Base-by-base conservation (phyloP, 2,113 vertebrate genomes). In the Laticauda colubrina region DNA sequence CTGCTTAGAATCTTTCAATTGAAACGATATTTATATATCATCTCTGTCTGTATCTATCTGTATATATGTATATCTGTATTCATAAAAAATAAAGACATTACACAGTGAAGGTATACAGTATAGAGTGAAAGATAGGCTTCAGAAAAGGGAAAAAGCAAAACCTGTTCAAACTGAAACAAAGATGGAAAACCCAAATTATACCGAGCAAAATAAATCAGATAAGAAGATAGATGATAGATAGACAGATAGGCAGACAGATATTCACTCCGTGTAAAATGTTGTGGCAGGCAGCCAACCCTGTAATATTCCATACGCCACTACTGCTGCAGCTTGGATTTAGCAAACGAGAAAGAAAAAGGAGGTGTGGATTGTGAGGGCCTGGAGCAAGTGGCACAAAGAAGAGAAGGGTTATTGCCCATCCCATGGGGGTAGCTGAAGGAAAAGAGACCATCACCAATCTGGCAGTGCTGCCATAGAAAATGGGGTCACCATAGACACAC, bases 241-340 rank as follows among this genome's bases (percentile, higher is more conserved):
- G 59, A 21, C 45, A 92, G 91, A 89, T 48, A 48, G 64, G 43
- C 21, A 53, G 91, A 54, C 34, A 10, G 45, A 64, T 90, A 69
- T 87, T 85, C 91, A 69, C 20, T 86, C 75, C 39, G 88, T 89
- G 88, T 88, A 91, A 92, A 93, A 56, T 90, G 81, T 24, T 54
- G 88, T 92, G 93, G 93, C 93, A 94, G 57, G 53, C 88, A 56
- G 93, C 93, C 93, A 94, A 48, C 29, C 69, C 91, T 92, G 88
- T 92, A 94, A 94, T 92, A 90, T 92, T 92, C 93, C 91, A 90
- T 51, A 69, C 24, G 39, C 88, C 14, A 39, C 88, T 7, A 53
- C 88, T 15, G 34, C 90, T 87, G 56, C 91, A 61, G 86, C 91
- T 53, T 64, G 29, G 93, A 88, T 92, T 87, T 87, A 34, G 90